Evolutionary conservation across 2,888 invertebrate species (phyloP).

Genomic region (Drosophila kanekoi): DNA sequence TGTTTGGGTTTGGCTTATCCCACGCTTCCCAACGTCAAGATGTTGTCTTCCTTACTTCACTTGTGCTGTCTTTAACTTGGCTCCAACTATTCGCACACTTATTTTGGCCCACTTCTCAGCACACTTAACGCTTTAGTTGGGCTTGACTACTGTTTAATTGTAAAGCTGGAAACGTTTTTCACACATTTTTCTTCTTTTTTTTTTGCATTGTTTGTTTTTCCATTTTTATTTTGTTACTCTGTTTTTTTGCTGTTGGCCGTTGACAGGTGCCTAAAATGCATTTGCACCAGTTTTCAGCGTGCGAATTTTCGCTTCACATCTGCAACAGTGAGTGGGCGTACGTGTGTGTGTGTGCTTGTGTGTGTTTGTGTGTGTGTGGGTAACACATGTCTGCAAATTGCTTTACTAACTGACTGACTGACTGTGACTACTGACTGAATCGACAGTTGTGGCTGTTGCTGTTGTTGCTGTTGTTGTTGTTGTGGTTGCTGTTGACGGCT

Average conservation of each 20-base stretch:
- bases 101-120: constrained; percentile 34
- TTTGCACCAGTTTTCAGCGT: constrained; percentile 51
- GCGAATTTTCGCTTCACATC: constrained; percentile 36
- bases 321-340: constrained; percentile 16
- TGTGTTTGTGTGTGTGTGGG: constrained; percentile 35
- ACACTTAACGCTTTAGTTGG: constrained; percentile 49
- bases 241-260: constrained; percentile 18
- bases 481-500: constrained; percentile 39
- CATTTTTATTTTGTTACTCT: constrained; percentile 12
- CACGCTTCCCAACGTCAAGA: too few species aligned
- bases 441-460: constrained; percentile 45
- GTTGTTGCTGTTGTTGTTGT: constrained; percentile 42
- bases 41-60: background rate
- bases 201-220: constrained; percentile 5
- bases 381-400: constrained; percentile 76
- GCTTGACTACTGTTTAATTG: constrained; percentile 68
- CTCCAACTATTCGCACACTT: constrained; percentile 1
- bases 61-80: background rate
- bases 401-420: constrained; percentile 73
- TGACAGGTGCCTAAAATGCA: constrained; percentile 68
- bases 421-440: constrained; percentile 53
- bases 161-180: constrained; percentile 42
- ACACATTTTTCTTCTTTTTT: constrained; percentile 22
- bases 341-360: constrained; percentile 9
- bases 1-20: background rate